Evolutionary conservation across 2,888 invertebrate species (phyloP), one percentile per base, ranked within the genome.

Genomic region (Helicoverpa assulta): DNA sequence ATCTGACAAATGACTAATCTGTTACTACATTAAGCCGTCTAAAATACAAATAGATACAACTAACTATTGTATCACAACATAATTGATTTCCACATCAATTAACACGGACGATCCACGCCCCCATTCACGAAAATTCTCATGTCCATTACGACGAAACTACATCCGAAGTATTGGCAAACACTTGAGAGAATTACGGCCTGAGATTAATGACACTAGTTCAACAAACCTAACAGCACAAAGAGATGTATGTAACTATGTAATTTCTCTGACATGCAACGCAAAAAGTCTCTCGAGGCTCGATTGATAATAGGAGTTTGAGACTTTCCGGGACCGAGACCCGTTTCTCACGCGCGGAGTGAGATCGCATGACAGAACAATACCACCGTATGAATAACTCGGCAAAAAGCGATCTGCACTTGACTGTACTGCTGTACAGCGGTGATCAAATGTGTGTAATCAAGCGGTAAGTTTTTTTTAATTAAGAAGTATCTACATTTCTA

Each of bases 271-370:
- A 82, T 77, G 79, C 76, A 77, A 70, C 60, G 66, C 65, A 80
- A 87, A 88, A 88, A 85, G 67, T 69, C 59, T 54, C 29, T 62
- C 69, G 53, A 60, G 58, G 29, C 29, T 62, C 69, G 53, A 60
- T 72, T 58, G 74, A 59, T 54, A 16, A 83, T 78, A 78, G 75
- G 67, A 82, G 75, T 78, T 70, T 71, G 63, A 85, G 75, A 85
- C 78, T 85, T 92, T 91, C 92, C 92, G 92, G 91, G 89, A 88
- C 80, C 81, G 78, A 87, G 88, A 81, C 89, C 89, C 76, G 83
- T 82, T 89, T 89, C 88, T 76, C 89, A 89, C 89, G 88, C 57
- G 73, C 80, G 78, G 80, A 81, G 82, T 84, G 82, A 84, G 78
- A 73, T 80, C 76, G 80, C 67, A 64, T 81, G 88, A 88, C 89